Conservation (phyloP, 1,140 invertebrate genomes). For the Cylas formicarius region DNA sequence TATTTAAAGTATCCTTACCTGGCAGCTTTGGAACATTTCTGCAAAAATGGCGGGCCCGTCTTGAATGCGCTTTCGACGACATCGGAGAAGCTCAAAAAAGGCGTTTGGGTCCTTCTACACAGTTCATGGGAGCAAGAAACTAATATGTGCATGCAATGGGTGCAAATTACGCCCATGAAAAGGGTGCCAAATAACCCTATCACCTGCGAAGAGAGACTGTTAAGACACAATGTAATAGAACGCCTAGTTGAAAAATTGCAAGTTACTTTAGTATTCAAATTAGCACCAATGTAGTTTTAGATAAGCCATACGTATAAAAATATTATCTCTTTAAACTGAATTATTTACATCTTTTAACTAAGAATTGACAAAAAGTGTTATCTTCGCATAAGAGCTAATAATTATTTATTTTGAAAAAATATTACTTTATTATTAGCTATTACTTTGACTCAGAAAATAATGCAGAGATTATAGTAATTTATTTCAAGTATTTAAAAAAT, state of each 20-base stretch:
- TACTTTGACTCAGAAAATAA: too few relatives aligned
- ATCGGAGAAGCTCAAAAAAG: slow-evolving; percentile 63
- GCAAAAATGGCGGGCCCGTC: slow-evolving; percentile 58
- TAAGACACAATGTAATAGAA: background rate
- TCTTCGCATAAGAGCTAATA: too few relatives aligned
- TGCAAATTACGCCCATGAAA: slow-evolving; percentile 70
- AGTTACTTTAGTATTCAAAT: background rate
- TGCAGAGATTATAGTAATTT: too few relatives aligned
- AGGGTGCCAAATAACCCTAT: slow-evolving; percentile 61
- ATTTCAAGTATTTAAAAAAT: too few relatives aligned
- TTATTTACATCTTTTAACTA: too few relatives aligned
- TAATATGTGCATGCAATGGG: slow-evolving; percentile 83
- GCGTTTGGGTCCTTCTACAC: slow-evolving; percentile 55
- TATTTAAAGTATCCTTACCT: too few relatives aligned
- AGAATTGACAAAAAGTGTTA: too few relatives aligned
- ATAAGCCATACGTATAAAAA: too few relatives aligned
- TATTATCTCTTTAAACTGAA: too few relatives aligned
- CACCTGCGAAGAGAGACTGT: slow-evolving; percentile 4
- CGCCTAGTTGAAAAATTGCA: background rate
- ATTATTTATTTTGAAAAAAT: too few relatives aligned
- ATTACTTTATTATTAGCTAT: too few relatives aligned
- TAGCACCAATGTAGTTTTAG: too few relatives aligned
- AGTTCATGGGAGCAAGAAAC: slow-evolving; percentile 66
- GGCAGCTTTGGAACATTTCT: slow-evolving; percentile 55
- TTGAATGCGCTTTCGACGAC: slow-evolving; percentile 64